phyloP scores from a whole-genome alignment of 2,113 vertebrate genomes.

The Acinonyx jubatus region DNA sequence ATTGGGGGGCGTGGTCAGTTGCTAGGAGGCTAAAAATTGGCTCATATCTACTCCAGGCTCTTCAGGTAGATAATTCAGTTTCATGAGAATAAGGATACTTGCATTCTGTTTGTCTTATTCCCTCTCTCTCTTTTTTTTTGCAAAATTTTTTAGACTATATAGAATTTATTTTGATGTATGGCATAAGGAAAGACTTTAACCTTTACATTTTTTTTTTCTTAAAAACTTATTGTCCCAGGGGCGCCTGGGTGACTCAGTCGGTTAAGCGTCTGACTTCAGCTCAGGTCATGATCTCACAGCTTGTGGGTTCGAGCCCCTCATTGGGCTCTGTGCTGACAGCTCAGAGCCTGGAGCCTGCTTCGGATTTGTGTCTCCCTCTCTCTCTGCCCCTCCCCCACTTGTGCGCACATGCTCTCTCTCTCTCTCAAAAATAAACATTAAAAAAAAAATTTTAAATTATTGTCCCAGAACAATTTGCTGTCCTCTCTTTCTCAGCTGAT shows the following conservation, averaged over 20 bases:
- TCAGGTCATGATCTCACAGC: too few relatives aligned
- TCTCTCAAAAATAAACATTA: too few relatives aligned
- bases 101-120: not conserved
- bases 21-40: not conserved
- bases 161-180: slow-evolving; percentile 18
- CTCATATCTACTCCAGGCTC: not conserved
- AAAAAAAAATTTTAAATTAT: not conserved
- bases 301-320: too few relatives aligned
- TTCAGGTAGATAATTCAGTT: not conserved
- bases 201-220: not conserved
- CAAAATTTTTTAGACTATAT: not conserved
- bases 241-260: too few relatives aligned
- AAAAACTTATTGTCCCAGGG: not conserved
- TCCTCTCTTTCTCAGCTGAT: not conserved
- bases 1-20: not conserved
- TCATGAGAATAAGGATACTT: not conserved
- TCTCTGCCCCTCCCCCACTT: too few relatives aligned
- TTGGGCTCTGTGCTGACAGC: too few relatives aligned
- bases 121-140: not conserved
- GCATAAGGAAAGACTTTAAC: not conserved
- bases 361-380: too few relatives aligned
- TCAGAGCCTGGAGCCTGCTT: too few relatives aligned
- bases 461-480: not conserved
- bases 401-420: too few relatives aligned
- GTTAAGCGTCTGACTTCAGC: too few relatives aligned